Percentiles rank a stretch among this genome's conserved stretches.
phyloP scores from a whole-genome alignment of 2,113 vertebrate genomes.

The Oreochromis niloticus region DNA sequence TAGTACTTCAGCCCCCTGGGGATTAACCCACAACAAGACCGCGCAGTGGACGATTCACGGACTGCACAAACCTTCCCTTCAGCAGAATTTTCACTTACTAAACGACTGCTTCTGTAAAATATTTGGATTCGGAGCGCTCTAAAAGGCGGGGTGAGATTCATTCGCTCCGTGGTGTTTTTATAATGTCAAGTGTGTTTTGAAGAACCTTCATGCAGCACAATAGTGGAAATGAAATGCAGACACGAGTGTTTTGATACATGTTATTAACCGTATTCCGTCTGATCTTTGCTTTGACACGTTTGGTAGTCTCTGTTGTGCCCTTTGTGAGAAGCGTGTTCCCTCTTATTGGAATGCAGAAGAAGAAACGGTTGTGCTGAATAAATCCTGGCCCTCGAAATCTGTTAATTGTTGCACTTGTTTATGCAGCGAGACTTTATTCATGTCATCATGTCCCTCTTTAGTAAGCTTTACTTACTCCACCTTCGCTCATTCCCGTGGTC shows the following conservation, averaged over 20 bases:
- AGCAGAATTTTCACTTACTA: neutral
- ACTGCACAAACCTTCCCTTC: neutral
- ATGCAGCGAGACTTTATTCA: neutral
- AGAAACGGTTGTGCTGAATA: neutral
- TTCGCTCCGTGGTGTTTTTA: neutral
- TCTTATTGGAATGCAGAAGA: neutral
- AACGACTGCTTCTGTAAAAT: neutral
- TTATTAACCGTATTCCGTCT: neutral
- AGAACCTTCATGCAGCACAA: neutral
- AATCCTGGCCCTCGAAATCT: neutral
- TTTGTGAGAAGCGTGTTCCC: neutral
- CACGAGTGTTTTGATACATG: neutral
- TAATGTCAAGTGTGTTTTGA: neutral
- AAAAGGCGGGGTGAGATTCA: neutral
- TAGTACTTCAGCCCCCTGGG: constrained; percentile 1
- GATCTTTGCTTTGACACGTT: neutral
- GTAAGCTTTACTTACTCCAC: neutral
- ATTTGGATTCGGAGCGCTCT: neutral
- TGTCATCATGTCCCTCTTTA: neutral
- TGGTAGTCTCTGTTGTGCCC: neutral
- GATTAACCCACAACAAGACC: neutral
- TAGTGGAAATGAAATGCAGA: neutral
- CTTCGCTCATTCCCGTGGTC: neutral
- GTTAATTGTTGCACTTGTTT: neutral
- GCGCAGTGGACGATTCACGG: constrained; percentile 1